phyloP scores from a whole-genome alignment of 2,888 invertebrate genomes.

The Shargacucullia verbasci region DNA sequence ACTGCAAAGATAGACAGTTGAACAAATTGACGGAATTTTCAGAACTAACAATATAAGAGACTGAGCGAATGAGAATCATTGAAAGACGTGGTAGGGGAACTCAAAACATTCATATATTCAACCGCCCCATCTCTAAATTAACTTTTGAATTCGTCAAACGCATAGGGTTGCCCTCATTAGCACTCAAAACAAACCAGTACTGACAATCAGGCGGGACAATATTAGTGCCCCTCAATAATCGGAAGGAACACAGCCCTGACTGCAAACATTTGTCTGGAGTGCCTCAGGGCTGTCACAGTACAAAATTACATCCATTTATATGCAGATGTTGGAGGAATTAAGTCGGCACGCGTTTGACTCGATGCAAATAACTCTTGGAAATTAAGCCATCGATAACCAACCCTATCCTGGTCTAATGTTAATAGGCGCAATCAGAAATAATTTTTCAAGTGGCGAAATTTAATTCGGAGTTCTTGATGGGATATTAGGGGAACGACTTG shows the following conservation, averaged over 20 bases:
- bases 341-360: constrained; percentile 76
- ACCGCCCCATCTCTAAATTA: constrained; percentile 65
- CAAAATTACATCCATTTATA: constrained; percentile 87
- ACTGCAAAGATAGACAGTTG: constrained; percentile 3
- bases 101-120: constrained; percentile 67
- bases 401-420: constrained; percentile 55
- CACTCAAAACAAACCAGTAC: constrained; percentile 66
- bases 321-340: constrained; percentile 79
- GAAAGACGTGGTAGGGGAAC: constrained; percentile 51
- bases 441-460: constrained; percentile 60
- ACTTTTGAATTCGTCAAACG: constrained; percentile 68
- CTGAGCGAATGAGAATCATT: constrained; percentile 32
- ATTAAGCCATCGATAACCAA: constrained; percentile 84
- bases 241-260: constrained; percentile 63
- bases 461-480: constrained; percentile 53
- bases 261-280: constrained; percentile 79
- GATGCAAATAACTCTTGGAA: constrained; percentile 84
- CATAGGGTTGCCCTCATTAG: constrained; percentile 68
- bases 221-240: constrained; percentile 52
- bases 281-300: constrained; percentile 82
- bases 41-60: constrained; percentile 54
- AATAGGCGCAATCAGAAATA: constrained; percentile 58
- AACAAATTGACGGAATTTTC: constrained; percentile 42
- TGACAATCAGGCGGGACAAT: constrained; percentile 56
- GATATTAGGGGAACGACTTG: constrained; percentile 39